Evolutionary conservation across 2,797 vertebrate genomes (phyloP), one percentile per base, ranked within the genome.

Genomic region (Molothrus aeneus): DNA sequence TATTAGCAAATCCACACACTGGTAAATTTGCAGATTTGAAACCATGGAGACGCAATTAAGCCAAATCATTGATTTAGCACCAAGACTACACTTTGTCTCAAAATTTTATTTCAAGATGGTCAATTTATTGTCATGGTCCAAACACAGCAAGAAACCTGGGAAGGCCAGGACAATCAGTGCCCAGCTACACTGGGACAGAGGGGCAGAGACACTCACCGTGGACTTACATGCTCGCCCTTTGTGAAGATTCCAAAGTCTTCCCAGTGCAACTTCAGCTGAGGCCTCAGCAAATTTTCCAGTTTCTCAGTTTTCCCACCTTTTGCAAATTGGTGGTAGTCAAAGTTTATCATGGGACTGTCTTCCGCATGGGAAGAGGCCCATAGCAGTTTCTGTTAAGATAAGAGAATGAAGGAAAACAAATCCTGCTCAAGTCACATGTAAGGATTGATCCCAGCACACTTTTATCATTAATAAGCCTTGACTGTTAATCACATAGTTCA

Each of bases 321-420:
- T 87, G 98, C 97, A 92, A 98, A 97, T 51, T 98, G 98, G 79
- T 98, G 97, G 59, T 97, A 98, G 97, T 98, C 98, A 94, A 98
- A 98, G 90, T 98, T 98, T 81, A 98, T 98, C 98, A 98, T 98
- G 83, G 98, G 98, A 42, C 97, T 98, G 94, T 98, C 98, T 7
- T 73, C 75, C 0, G 97, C 98, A 56, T 98, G 98, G 91, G 97
- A 96, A 78, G 98, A 98, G 56, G 98, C 98, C 98, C 98, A 98
- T 69, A 98, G 97, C 90, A 98, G 68, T 90, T 98, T 98, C 98
- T 98, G 92, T 40, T 96, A 77, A 86, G 63, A 73, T 18, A 89
- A 90, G 34, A 88, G 47, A 82, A 86, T 22, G 50, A 88, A 92
- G 24, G 19, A 86, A 92, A 83, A 65, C n/a, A 78, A 85, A 65